Conservation (phyloP, 2,113 vertebrate genomes). For the Abramis brama region DNA sequence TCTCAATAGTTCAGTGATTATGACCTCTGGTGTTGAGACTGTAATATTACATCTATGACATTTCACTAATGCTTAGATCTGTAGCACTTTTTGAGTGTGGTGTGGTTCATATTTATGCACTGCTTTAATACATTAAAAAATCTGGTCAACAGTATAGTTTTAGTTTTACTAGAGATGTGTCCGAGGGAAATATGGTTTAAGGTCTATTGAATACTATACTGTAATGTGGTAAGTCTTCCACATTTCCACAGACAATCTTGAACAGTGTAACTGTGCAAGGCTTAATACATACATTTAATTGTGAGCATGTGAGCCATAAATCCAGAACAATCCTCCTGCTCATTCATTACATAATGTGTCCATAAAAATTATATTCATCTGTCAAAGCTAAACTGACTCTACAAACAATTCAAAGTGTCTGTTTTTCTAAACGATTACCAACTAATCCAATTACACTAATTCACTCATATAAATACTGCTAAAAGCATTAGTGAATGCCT, state of each 20-base stretch:
- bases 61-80: background rate
- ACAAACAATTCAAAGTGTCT: slow-evolving; percentile 25
- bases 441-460: slow-evolving; percentile 34
- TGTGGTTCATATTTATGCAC: background rate
- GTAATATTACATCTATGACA: slow-evolving; percentile 3
- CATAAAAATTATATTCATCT: slow-evolving; percentile 1
- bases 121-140: background rate
- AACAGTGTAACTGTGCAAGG: background rate
- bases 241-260: background rate
- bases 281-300: background rate
- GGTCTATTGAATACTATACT: background rate
- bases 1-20: slow-evolving; percentile 23
- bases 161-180: background rate
- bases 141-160: background rate
- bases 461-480: slow-evolving; percentile 7
- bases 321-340: background rate
- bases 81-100: background rate
- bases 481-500: background rate
- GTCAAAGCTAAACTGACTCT: background rate
- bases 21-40: slow-evolving; percentile 2
- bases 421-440: background rate
- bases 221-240: background rate
- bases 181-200: background rate
- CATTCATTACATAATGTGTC: background rate
- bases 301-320: background rate